Base-by-base conservation (phyloP, 2,888 invertebrate genomes). In the Sminthurinus aureus region DNA sequence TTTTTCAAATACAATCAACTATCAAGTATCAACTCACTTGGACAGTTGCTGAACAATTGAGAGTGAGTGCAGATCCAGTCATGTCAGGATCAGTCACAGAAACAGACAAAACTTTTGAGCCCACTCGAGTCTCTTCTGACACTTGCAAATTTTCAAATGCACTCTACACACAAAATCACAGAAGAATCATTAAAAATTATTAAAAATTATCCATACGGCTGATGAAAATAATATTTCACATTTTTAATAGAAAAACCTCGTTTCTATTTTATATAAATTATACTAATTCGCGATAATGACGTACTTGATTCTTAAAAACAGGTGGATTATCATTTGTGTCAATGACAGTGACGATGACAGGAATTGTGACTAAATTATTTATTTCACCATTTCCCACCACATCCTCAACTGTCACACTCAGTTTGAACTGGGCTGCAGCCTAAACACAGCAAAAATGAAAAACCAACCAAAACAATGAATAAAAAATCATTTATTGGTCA, bases 321-420 rank as follows among this genome's bases (percentile, higher is more conserved):
- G 97, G 96, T 58, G 95, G 93, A 90, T 96, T 96, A 90, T 97
- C 97, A 90, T 97, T 97, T 89, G 95, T 96, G 89, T 97, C 97
- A 13, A 95, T 91, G 20, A 97, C 94, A 85, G 96, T 96, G 85
- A 96, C 94, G 52, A 94, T 94, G 74, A 96, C 94, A 4, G 95
- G 94, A 12, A 94, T 93, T 88, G 93, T 93, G 18, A 95, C 94
- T 85, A 95, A 91, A 90, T 96, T 96, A 88, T 94, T 93, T 83
- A 91, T 90, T 79, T 90, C 86, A 38, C 91, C 91, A 84, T 91
- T 91, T 75, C 92, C 92, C 2, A 94, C 94, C 87, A 93, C 93
- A 89, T 96, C 96, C 90, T 95, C 94, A 86, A 96, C 93, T 0
- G 95, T 95, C 24, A 97, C 96, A 86, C 94, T 92, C 90, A 96